Base-by-base conservation (phyloP, 2,888 invertebrate genomes). In the Cancer borealis region DNA sequence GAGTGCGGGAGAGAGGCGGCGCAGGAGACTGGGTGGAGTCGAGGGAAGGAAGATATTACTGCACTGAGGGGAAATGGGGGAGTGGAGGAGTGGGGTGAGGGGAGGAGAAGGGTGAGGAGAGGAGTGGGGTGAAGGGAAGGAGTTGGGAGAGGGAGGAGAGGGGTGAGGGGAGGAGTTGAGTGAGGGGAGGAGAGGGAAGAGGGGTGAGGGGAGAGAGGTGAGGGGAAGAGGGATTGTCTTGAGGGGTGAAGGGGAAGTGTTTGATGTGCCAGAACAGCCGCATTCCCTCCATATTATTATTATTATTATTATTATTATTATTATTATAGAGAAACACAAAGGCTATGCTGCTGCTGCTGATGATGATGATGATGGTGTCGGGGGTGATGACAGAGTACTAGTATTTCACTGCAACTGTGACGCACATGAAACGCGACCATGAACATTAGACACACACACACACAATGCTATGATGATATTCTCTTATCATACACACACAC, bases 241-340 rank as follows among this genome's bases (percentile, higher is more conserved):
- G n/a, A 66, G 66, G 60, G 66, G 66, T 66, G 66, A 66, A n/a
- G 66, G 6, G 66, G 66, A 66, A 66, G 66, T 2, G 66, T 66
- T 21, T 66, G 66, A 66, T 3, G 66, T 66, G 66, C 66, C 66
- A 66, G 66, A 21, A 21, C 8, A 3, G 6, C 3, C 21, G 66
- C 66, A 66, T 66, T 66, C 66, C 66, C n/a, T 66, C 4, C 66
- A 66, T 66, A 66, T 66, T 66, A 66, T 66, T 66, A 66, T 66
- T n/a, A 66, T n/a, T 66, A 66, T 66, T n/a, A 66, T 66, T n/a
- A 54, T 54, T 54, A 54, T 54, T 54, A 54, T 54, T 54, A 54
- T 54, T 54, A 54, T 54, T 54, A 54, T 4, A 39, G 39, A 39
- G 39, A 39, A 39, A 39, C 39, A 39, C 39, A 39, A 39, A 39